These are phyloP conservation scores for Heliconius melpomene DNA, from an alignment of 1,140 invertebrate genomes.

Conservation along the genomic window DNA sequence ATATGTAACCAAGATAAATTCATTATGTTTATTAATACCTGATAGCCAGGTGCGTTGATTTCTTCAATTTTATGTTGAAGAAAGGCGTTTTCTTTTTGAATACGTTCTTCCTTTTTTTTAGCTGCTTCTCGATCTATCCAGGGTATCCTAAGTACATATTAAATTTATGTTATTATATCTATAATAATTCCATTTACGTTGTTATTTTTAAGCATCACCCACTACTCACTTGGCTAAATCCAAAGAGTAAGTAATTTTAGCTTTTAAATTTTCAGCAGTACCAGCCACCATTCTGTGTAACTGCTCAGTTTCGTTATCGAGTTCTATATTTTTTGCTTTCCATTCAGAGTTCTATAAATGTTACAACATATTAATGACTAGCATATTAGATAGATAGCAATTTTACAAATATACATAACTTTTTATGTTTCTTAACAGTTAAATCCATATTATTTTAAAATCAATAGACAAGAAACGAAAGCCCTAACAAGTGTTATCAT, in stretches of 20 bases:
- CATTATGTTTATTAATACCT: slow-evolving; percentile 40
- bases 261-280: slow-evolving; percentile 61
- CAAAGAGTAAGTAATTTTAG: slow-evolving; percentile 60
- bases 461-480: too few relatives aligned
- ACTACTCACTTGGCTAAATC: slow-evolving; percentile 59
- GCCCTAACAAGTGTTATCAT: too few relatives aligned
- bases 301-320: slow-evolving; percentile 64
- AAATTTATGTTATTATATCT: too few relatives aligned
- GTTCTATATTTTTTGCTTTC: slow-evolving; percentile 66
- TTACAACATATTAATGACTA: not conserved
- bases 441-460: too few relatives aligned
- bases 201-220: too few relatives aligned
- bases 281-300: slow-evolving; percentile 59
- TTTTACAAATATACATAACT: too few relatives aligned
- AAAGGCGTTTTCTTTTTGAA: slow-evolving; percentile 63
- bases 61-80: slow-evolving; percentile 66
- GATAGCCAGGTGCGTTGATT: slow-evolving; percentile 38
- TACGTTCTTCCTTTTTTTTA: slow-evolving; percentile 59
- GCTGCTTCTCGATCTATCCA: slow-evolving; percentile 66
- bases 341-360: slow-evolving; percentile 66
- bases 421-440: too few relatives aligned
- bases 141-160: slow-evolving; percentile 49
- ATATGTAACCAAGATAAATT: too few relatives aligned
- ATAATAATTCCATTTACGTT: not conserved
- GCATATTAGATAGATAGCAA: too few relatives aligned